Base-by-base conservation (phyloP, 37 sponge, comb jelly and placozoan genomes). In the Aplysina aerophoba region DNA sequence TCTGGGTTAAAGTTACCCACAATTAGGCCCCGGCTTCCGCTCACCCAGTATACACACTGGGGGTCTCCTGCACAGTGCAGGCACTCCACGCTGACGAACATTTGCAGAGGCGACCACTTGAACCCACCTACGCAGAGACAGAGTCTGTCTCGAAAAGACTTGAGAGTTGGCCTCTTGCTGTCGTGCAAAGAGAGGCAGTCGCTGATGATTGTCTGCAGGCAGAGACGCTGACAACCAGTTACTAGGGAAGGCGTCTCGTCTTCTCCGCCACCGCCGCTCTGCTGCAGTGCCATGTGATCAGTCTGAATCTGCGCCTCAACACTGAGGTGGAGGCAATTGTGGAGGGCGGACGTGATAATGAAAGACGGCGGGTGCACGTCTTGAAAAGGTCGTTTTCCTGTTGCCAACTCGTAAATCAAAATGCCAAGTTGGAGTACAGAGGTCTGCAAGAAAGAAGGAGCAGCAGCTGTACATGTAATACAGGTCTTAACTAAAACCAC, bases 11-110 rank as follows among this genome's bases (percentile, higher is more conserved):
- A 57, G 13, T 84, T 83, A 22, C 95, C 95, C 11, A 92, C 89
- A 12, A 95, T 89, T 33, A 95, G 92, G 15, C 95, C 95, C 55
- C 95, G 84, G 13, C 89, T 89, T 17, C 92, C 95, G 0, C 92
- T 91, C 13, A 92, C 88, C 95, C 95, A 95, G 72, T 95, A 91
- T 20, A 93, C 93, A 50, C 82, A 59, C 0, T 56, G 78, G 11
- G 83, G 39, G 39, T 89, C 85, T n/a, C 61, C 85, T 22, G 88
- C 72, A 50, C 85, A 71, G 34, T 88, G 24, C 30, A 95, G 56
- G 65, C 83, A 87, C 83, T 95, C 92, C 38, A 91, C 82, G 53
- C 91, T 91, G 41, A 95, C 59, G 12, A 44, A 50, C 74, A 89
- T 66, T 28, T 82, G 64, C 71, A 89, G 75, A 6, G 95, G 95